These are phyloP conservation scores for Loxodonta africana DNA, from an alignment of 2,113 vertebrate genomes.

Conservation along the genomic window DNA sequence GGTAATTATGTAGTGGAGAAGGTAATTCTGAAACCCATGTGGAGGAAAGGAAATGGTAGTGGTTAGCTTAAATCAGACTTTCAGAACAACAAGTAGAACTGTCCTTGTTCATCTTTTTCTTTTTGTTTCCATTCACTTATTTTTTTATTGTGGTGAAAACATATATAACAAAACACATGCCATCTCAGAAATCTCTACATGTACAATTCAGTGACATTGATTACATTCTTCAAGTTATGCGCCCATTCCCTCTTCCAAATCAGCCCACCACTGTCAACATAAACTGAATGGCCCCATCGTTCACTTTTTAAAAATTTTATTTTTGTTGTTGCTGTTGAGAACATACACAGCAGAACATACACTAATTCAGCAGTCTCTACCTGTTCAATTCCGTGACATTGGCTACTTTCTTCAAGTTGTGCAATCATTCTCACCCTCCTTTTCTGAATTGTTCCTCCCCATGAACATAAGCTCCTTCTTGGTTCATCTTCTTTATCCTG, in stretches of 20 bases:
- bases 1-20: conserved; percentile 14
- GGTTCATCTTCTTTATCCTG: background rate
- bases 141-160: background rate
- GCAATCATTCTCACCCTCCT: background rate
- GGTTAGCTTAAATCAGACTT: conserved; percentile 7
- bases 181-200: background rate
- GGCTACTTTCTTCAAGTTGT: background rate
- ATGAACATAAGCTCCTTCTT: background rate
- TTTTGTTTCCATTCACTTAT: background rate
- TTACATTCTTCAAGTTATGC: background rate
- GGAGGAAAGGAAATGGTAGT: background rate
- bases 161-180: background rate
- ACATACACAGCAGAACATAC: too few species aligned
- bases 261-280: background rate
- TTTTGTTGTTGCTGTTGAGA: background rate
- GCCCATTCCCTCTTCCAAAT: background rate
- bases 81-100: background rate
- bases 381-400: background rate
- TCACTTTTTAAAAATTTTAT: background rate
- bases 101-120: background rate
- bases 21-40: conserved; percentile 21
- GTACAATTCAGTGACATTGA: background rate
- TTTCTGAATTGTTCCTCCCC: background rate
- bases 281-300: background rate
- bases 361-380: background rate